phyloP scores from a whole-genome alignment of 2,113 vertebrate genomes.

The Symphodus melops region DNA sequence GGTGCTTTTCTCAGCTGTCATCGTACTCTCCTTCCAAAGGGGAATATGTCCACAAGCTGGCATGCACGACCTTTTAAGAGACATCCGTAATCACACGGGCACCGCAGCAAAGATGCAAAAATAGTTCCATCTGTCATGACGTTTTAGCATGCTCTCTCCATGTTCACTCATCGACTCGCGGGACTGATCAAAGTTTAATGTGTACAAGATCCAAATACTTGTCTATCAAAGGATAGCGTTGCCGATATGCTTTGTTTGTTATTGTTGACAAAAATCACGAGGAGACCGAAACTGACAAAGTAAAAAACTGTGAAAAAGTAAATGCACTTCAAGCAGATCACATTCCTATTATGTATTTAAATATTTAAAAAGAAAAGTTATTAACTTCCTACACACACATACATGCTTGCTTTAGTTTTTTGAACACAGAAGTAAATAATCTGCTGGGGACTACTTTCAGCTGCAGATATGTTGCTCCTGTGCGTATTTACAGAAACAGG shows the following conservation, averaged over 20 bases:
- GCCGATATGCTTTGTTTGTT: not conserved
- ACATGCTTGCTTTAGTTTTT: not conserved
- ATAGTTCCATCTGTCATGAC: slow-evolving; percentile 21
- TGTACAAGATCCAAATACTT: not conserved
- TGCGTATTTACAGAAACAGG: not conserved
- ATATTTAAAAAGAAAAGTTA: not conserved
- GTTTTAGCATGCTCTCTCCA: not conserved
- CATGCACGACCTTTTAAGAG: slow-evolving; percentile 25
- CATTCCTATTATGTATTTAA: not conserved
- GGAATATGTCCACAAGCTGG: slow-evolving; percentile 5
- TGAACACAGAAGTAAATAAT: not conserved
- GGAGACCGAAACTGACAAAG: not conserved
- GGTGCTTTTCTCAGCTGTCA: slow-evolving; percentile 13
- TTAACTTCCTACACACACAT: not conserved
- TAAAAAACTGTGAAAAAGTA: not conserved
- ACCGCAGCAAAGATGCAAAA: slow-evolving; percentile 11
- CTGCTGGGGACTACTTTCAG: not conserved
- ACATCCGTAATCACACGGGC: slow-evolving; percentile 9
- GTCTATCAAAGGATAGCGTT: not conserved
- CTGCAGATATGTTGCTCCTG: not conserved
- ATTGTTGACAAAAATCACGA: not conserved
- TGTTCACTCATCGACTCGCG: not conserved
- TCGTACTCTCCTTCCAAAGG: not conserved
- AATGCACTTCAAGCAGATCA: not conserved
- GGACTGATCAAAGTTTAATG: slow-evolving; percentile 30